Percentiles rank a stretch among this genome's conserved stretches.
phyloP scores from a whole-genome alignment of 2,797 vertebrate species.

The Leptatherina wallacei region DNA sequence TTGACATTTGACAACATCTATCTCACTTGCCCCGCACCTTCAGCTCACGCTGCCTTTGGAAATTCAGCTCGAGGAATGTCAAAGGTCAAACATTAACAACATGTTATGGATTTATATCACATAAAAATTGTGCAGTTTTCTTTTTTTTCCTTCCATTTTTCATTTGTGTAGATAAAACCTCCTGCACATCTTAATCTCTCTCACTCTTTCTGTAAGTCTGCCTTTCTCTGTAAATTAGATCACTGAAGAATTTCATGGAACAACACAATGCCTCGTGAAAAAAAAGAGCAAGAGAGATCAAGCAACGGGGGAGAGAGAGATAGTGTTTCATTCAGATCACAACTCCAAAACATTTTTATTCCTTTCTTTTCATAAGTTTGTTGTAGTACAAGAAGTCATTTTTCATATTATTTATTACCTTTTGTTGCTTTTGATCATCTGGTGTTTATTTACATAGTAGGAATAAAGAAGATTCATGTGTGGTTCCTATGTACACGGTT shows the following conservation, averaged over 20 bases:
- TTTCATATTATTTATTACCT: conserved; percentile 81
- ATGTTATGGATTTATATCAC: conserved; percentile 78
- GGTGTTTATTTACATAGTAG: conserved; percentile 86
- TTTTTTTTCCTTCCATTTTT: conserved; percentile 44
- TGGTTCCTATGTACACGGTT: conserved; percentile 85
- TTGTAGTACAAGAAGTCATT: conserved; percentile 85
- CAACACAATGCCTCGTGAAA: conserved; percentile 42
- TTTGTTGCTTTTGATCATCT: conserved; percentile 86
- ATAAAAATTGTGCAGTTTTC: conserved; percentile 77
- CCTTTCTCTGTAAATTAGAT: conserved; percentile 39
- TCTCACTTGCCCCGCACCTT: conserved; percentile 56
- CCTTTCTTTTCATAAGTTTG: conserved; percentile 76
- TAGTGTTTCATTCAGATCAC: conserved; percentile 80
- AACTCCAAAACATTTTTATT: conserved; percentile 85
- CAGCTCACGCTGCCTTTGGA: conserved; percentile 41
- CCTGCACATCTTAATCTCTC: conserved; percentile 58
- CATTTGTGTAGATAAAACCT: conserved; percentile 67
- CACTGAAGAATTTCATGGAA: conserved; percentile 42
- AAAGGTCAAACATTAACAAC: conserved; percentile 79
- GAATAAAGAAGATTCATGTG: conserved; percentile 83
- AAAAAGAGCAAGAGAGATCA: conserved; percentile 52
- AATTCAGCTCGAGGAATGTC: conserved; percentile 71
- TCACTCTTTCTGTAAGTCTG: conserved; percentile 34
- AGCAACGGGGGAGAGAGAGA: conserved; percentile 69
- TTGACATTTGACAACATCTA: conserved; percentile 68